A percentile compares a stretch with the other conserved stretches of the same genome.
Conservation (phyloP, 2,888 invertebrate genomes). For the Sinohyriopsis cumingii region DNA sequence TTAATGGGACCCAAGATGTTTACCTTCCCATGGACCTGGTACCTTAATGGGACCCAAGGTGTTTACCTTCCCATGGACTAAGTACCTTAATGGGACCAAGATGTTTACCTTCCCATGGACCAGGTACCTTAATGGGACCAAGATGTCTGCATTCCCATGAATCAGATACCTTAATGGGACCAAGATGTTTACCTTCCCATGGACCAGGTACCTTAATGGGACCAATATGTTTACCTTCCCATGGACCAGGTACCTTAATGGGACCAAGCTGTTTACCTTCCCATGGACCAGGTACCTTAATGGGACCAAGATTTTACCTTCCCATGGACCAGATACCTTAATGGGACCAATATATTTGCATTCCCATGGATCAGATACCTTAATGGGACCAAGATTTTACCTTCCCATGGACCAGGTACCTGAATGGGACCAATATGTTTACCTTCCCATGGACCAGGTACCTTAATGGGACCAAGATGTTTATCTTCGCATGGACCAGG, state of each 20-base stretch:
- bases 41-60: not conserved
- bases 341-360: slow-evolving; percentile 75
- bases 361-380: slow-evolving; percentile 78
- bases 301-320: slow-evolving; percentile 77
- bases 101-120: slow-evolving; percentile 84
- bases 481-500: slow-evolving; percentile 83
- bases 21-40: slow-evolving; percentile 83
- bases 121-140: not conserved
- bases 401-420: slow-evolving; percentile 79
- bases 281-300: slow-evolving; percentile 74
- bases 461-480: slow-evolving; percentile 7
- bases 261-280: slow-evolving; percentile 79
- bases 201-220: not conserved
- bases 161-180: not conserved
- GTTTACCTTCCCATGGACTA: slow-evolving; percentile 83
- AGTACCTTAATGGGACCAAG: not conserved
- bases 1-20: slow-evolving; percentile 31
- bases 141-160: slow-evolving; percentile 84
- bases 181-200: slow-evolving; percentile 84
- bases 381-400: slow-evolving; percentile 73
- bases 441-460: slow-evolving; percentile 83
- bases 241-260: slow-evolving; percentile 68
- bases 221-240: slow-evolving; percentile 82
- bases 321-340: slow-evolving; percentile 76
- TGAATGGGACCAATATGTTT: slow-evolving; percentile 43